Evolutionary conservation across 2,888 invertebrate species (phyloP), one percentile per base, ranked within the genome.

Genomic region (Oligia fasciuncula): DNA sequence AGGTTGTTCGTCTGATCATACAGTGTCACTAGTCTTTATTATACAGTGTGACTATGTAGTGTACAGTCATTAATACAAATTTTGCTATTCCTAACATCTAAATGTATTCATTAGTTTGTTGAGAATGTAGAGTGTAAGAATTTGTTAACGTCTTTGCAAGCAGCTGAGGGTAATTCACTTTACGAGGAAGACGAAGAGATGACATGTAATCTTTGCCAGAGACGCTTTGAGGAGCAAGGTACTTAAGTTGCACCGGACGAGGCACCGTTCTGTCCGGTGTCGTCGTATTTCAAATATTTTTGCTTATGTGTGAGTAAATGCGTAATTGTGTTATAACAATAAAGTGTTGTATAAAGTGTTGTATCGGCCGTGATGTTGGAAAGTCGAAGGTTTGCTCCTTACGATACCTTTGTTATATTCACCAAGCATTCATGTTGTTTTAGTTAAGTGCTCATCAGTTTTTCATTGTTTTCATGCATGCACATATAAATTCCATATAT

Each of bases 211-310:
- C 97, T 98, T 97, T 98, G 98, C 97, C 98, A 98, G 97, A 97
- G 98, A 97, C 97, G 98, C 95, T 98, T 98, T 97, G 98, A 98
- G 97, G 97, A 97, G 97, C 98, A 98, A 98, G 98, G 98, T 98
- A 98, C 97, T 96, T 95, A 92, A 95, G 94, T 93, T 92, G 93
- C 94, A 92, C 93, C 93, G 95, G 94, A 94, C 93, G 92, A 91
- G 90, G 89, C 92, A 91, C 93, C 92, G 92, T 92, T 91, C 91
- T 91, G 93, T 94, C 94, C 95, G 95, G 95, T 96, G 94, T 92
- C 94, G 92, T 93, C 94, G 93, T 94, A 93, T 94, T 95, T 94
- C 93, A 92, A 93, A 94, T 93, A 92, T 94, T 93, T 94, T 93
- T 93, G 96, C 96, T 96, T 96, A 96, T 97, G 97, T 97, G 96